Base-by-base conservation (phyloP, 2,113 vertebrate genomes). In the Antechinus stuartii region DNA sequence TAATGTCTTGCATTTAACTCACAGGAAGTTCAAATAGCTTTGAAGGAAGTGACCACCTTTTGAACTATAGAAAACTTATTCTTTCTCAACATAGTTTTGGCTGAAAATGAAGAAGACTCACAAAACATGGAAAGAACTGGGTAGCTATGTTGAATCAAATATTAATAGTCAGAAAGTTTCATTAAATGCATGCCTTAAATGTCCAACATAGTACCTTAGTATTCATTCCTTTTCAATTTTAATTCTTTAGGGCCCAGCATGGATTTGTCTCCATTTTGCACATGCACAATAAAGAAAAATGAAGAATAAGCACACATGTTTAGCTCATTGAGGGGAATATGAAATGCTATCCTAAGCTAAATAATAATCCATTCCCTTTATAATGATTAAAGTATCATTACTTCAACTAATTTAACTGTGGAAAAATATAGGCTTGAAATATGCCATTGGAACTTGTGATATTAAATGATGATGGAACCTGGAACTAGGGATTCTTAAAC, bases 71-170 rank as follows among this genome's bases (percentile, higher is more conserved):
- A 76, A n/a, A n/a, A 76, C 19, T 84, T 24, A 23, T 84, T 84
- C 16, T n/a, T 2, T 42, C 19, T 23, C 68, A 76, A 76, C 7
- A 56, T 35, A n/a, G 16, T n/a, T n/a, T n/a, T 35, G 35, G 68
- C n/a, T 84, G 19, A 42, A 84, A 84, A 42, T 42, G n/a, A 84
- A 68, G 61, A 68, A 84, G n/a, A 22, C 61, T n/a, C 12, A n/a
- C 35, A 84, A 84, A 16, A 84, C 7, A 84, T 84, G 19, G 16
- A n/a, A 76, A 76, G 35, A 84, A 84, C n/a, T 84, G 68, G n/a
- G n/a, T 84, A 84, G 68, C n/a, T 84, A 84, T 84, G 68, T 42
- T 84, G 68, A 84, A 84, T 84, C n/a, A 84, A 84, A 84, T 42
- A 84, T 2, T 23, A 19, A 42, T 84, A 84, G 30, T 68, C 35